Conservation (phyloP, 1,140 invertebrate genomes). For the Drusus annulatus region DNA sequence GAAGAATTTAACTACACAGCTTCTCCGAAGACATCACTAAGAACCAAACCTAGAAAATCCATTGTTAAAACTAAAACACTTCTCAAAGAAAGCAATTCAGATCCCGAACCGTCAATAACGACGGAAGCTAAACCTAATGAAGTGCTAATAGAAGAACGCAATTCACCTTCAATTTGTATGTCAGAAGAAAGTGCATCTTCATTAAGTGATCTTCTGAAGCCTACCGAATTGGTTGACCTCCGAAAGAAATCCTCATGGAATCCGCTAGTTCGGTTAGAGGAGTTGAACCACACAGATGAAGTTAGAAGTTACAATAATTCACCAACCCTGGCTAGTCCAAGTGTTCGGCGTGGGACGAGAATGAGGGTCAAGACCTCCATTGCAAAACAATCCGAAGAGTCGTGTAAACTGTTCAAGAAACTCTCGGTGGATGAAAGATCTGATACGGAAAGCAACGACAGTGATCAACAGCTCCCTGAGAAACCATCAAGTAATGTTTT, state of each 20-base stretch:
- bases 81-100: slow-evolving; percentile 6
- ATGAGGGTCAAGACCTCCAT: slow-evolving; percentile 41
- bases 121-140: neutral
- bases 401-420: slow-evolving; percentile 32
- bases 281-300: neutral
- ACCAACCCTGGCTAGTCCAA: slow-evolving; percentile 6
- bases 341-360: slow-evolving; percentile 44
- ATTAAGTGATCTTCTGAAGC: neutral
- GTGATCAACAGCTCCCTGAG: slow-evolving; percentile 26
- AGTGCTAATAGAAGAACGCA: neutral
- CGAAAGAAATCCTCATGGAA: slow-evolving; percentile 13
- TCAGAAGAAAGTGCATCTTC: slow-evolving; percentile 1
- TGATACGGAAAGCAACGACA: slow-evolving; percentile 43
- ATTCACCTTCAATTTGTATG: neutral
- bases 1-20: slow-evolving; percentile 42
- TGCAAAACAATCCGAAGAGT: slow-evolving; percentile 43
- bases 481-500: slow-evolving; percentile 49
- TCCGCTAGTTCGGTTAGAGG: slow-evolving; percentile 34
- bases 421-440: slow-evolving; percentile 19
- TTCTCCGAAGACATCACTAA: slow-evolving; percentile 1
- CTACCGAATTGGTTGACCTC: neutral
- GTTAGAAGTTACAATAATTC: slow-evolving; percentile 6
- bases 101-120: neutral
- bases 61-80: neutral
- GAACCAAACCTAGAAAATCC: slow-evolving; percentile 30